Evolutionary conservation across 2,888 invertebrate genomes (phyloP), one percentile per base, ranked within the genome.

Genomic region (Polymixis flavicincta): DNA sequence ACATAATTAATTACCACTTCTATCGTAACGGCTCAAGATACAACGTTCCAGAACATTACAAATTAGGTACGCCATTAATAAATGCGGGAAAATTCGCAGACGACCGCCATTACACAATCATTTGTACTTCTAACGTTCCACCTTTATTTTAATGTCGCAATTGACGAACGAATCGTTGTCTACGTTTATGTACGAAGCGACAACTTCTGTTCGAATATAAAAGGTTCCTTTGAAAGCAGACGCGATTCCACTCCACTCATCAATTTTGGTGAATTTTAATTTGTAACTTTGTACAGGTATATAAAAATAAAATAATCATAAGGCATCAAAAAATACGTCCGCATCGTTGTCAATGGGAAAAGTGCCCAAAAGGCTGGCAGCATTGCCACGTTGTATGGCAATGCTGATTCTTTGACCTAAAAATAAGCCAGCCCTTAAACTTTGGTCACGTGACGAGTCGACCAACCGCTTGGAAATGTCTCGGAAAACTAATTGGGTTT

Each of bases 61-160:
- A 71, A 71, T 76, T 70, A 81, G 25, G 66, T 72, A 48, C 54
- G 63, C 52, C 66, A 54, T 71, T 80, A 84, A 74, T 70, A 84
- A 82, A 76, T 65, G 71, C 64, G 59, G 55, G 63, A 61, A 80
- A 72, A 65, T 66, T 77, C 11, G 42, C 64, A 71, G 73, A 79
- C 78, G 48, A 52, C 75, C 37, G 70, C 55, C 50, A 72, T 71
- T 84, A 82, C 73, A 65, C 59, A 70, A 72, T 50, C 28, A 70
- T 77, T 74, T 72, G 69, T 74, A 55, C 71, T 74, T 70, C 28
- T 19, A 74, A 71, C 60, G 60, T 71, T 66, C 42, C 11, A 68
- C 54, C 69, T 85, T 82, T 68, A 73, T 76, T 84, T 64, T 73
- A 61, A 82, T 50, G 64, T 72, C 64, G 82, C 28, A 66, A 82